Percentiles rank a stretch among this genome's conserved stretches.
phyloP scores from a whole-genome alignment of 2,888 invertebrate genomes.

The Plutella xylostella region DNA sequence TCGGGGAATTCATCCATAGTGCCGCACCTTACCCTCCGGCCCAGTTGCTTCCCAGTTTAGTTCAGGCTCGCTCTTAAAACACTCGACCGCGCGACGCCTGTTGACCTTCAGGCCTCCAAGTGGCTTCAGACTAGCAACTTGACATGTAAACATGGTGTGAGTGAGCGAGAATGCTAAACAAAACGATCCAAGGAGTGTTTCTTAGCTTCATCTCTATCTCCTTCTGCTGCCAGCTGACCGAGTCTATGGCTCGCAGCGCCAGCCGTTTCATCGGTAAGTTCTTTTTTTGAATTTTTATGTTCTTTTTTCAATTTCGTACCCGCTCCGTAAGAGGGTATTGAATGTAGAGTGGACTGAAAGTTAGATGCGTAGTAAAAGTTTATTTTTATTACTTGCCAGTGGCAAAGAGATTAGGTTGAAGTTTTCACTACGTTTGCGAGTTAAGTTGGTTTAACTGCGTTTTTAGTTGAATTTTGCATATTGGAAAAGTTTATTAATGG shows the following conservation, averaged over 20 bases:
- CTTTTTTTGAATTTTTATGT: no score
- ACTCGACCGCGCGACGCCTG: not conserved
- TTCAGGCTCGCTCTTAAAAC: conserved; percentile 1
- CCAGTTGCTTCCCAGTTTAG: not conserved
- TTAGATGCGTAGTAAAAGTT: no score
- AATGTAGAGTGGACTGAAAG: no score
- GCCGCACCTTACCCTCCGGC: not conserved
- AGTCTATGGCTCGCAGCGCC: conserved; percentile 61
- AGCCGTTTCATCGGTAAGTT: conserved; percentile 59
- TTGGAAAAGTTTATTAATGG: no score
- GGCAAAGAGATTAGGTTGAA: no score
- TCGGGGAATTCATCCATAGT: no score
- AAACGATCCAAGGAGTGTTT: conserved; percentile 59
- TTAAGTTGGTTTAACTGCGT: no score
- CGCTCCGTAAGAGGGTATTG: no score
- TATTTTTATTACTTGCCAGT: no score
- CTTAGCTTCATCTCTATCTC: conserved; percentile 60
- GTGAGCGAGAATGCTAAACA: conserved; percentile 35
- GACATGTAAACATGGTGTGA: conserved; percentile 3
- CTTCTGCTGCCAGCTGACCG: conserved; percentile 60
- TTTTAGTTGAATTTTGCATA: no score
- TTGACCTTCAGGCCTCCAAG: not conserved
- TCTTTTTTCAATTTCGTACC: no score
- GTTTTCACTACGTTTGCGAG: no score
- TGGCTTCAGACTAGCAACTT: not conserved